These are phyloP conservation scores for Seriola dumerili DNA, from an alignment of 2,113 vertebrate genomes.

Conservation along the genomic window DNA sequence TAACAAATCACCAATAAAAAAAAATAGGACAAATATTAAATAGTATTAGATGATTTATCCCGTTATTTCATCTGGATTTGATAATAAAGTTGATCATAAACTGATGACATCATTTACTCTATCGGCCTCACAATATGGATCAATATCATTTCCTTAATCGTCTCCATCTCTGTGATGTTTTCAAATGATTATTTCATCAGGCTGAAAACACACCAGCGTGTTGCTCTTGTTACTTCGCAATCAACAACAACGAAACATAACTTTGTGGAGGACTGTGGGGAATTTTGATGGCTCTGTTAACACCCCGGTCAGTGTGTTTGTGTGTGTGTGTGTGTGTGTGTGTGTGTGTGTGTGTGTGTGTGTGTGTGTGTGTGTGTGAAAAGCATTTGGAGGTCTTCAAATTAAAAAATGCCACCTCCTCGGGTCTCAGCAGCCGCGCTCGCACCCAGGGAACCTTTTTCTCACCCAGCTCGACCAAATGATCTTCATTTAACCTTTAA, in stretches of 20 bases:
- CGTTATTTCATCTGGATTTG: neutral
- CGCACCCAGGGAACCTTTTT: conserved; percentile 49
- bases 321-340: conserved; percentile 6
- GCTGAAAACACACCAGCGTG: neutral
- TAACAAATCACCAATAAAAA: neutral
- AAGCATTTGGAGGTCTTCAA: conserved; percentile 61
- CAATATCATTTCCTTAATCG: neutral
- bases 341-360: too few relatives aligned
- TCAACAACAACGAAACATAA: conserved; percentile 31
- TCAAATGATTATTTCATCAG: conserved; percentile 10
- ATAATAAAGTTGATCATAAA: neutral
- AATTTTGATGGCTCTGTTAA: conserved; percentile 42
- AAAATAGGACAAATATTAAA: neutral
- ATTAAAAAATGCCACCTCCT: conserved; percentile 49
- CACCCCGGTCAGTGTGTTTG: conserved; percentile 28
- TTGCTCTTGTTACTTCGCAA: conserved; percentile 17
- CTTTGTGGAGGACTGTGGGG: neutral
- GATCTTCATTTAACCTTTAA: conserved; percentile 76
- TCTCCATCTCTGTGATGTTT: neutral
- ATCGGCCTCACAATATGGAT: neutral
- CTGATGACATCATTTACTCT: too few relatives aligned
- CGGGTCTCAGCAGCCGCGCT: conserved; percentile 27
- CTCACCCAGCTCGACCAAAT: conserved; percentile 62
- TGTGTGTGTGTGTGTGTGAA: conserved; percentile 31
- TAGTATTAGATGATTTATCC: too few relatives aligned